A percentile compares a stretch with the other conserved stretches of the same genome.
These are phyloP conservation scores for Thermophis baileyi DNA, from an alignment of 2,113 vertebrate genomes.

Conservation along the genomic window DNA sequence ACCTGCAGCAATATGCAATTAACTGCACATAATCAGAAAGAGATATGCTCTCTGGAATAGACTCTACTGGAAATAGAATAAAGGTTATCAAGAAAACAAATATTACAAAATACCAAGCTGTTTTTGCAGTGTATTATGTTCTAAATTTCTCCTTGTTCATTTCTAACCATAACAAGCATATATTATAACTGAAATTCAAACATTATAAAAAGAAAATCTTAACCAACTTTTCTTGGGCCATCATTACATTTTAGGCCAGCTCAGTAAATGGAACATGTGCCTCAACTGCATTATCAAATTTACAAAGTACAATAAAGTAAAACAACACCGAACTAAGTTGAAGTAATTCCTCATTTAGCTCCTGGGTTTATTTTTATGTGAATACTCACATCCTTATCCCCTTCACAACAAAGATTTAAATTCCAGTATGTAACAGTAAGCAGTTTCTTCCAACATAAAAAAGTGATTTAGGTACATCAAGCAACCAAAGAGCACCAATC, in stretches of 20 bases:
- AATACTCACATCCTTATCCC: slow-evolving; percentile 16
- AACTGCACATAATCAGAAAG: background rate
- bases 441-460: slow-evolving; percentile 34
- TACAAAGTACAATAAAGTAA: background rate
- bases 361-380: background rate
- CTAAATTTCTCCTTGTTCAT: background rate
- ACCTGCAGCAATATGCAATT: slow-evolving; percentile 44
- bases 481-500: slow-evolving; percentile 30
- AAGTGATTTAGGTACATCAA: slow-evolving; percentile 19
- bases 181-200: background rate
- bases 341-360: background rate
- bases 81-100: slow-evolving; percentile 13
- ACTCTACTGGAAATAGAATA: slow-evolving; percentile 1
- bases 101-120: background rate
- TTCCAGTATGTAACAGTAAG: background rate
- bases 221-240: background rate
- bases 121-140: background rate
- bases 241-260: background rate
- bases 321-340: background rate
- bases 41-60: background rate
- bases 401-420: slow-evolving; percentile 23
- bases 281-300: background rate
- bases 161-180: slow-evolving; percentile 1
- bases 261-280: background rate
- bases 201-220: background rate